Percentiles rank a stretch among this genome's conserved stretches.
Evolutionary conservation across 2,888 invertebrate genomes (phyloP).

Genomic region (Drosophila birchii): DNA sequence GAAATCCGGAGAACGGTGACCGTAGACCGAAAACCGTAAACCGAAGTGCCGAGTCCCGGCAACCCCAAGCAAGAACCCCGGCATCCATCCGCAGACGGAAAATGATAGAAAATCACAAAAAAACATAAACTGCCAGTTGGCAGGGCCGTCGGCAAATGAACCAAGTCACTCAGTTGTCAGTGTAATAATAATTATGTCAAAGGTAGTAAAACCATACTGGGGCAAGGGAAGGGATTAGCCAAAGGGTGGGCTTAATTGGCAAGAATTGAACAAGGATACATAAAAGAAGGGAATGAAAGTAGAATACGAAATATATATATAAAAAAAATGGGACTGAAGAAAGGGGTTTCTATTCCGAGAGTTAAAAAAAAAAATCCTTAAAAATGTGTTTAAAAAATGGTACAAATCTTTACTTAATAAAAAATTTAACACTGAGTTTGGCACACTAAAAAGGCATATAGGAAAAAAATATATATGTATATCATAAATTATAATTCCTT

Average conservation of each 20-base stretch:
- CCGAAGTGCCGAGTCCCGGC: not conserved
- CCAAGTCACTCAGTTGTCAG: conserved; percentile 23
- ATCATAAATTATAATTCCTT: no score
- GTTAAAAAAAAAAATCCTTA: no score
- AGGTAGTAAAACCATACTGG: not conserved
- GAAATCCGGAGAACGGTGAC: not conserved
- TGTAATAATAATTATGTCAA: not conserved
- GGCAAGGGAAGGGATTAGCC: no score
- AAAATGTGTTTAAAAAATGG: no score
- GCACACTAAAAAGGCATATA: no score
- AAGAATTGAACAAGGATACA: not conserved
- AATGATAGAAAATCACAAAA: not conserved
- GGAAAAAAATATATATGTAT: no score
- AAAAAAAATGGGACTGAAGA: not conserved
- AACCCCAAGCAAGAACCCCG: not conserved
- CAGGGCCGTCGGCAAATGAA: conserved; percentile 21
- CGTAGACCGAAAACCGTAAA: not conserved
- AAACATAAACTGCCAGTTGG: not conserved
- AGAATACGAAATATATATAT: not conserved
- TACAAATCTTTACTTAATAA: no score
- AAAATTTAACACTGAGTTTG: no score
- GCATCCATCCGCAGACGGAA: not conserved
- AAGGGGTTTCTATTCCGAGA: not conserved
- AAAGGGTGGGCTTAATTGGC: not conserved
- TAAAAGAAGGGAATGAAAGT: not conserved